phyloP scores from a whole-genome alignment of 2,113 vertebrate genomes.

The Daubentonia madagascariensis region DNA sequence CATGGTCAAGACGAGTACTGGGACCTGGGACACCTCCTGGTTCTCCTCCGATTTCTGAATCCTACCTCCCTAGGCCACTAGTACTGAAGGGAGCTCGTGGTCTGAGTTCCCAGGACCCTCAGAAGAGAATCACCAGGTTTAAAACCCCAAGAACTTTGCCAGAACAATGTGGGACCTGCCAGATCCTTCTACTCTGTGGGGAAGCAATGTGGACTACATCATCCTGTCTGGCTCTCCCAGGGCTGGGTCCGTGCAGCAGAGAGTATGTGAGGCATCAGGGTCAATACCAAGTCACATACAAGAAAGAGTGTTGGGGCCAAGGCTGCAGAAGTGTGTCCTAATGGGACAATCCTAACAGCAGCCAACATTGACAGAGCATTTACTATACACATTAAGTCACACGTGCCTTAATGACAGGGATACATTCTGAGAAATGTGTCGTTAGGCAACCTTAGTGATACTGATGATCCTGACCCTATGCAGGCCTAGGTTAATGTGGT shows the following conservation, averaged over 20 bases:
- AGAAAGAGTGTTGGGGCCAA: fast-evolving
- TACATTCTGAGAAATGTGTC: neutral
- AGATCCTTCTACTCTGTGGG: neutral
- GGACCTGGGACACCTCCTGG: neutral
- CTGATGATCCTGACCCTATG: neutral
- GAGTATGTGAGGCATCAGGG: neutral
- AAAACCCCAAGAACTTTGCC: neutral
- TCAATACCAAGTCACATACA: neutral
- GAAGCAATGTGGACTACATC: fast-evolving
- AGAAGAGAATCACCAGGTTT: neutral
- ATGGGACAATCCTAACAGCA: neutral
- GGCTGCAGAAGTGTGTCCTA: neutral
- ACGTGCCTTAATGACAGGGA: neutral
- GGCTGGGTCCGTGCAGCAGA: neutral
- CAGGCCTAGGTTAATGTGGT: neutral
- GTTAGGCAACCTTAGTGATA: neutral
- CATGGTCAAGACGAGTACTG: neutral
- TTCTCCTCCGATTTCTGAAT: neutral
- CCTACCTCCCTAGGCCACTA: neutral
- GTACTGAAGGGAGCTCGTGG: neutral
- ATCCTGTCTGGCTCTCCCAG: neutral
- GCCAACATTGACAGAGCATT: neutral
- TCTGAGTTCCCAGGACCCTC: neutral
- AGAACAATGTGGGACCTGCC: neutral
- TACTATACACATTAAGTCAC: neutral